Percentiles rank a stretch among this genome's conserved stretches.
phyloP scores from a whole-genome alignment of 2,113 vertebrate species.

The Hydrochoerus hydrochaeris region DNA sequence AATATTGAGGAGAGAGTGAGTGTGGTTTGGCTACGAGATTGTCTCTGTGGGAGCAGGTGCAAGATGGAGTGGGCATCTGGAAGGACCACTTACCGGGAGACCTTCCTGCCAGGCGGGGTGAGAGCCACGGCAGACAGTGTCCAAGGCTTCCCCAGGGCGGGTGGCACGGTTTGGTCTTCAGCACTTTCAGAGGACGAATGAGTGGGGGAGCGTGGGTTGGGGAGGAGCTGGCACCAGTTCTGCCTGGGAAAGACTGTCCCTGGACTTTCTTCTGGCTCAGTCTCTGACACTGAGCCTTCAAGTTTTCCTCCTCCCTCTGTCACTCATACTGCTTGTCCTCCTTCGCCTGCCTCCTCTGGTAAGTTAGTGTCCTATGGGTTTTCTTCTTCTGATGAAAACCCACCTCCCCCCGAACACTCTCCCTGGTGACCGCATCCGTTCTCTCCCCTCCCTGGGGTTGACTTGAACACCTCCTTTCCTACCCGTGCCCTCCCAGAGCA shows the following conservation, averaged over 20 bases:
- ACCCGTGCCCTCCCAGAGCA: neutral
- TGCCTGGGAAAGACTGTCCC: neutral
- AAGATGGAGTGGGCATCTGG: neutral
- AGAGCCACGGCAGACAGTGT: neutral
- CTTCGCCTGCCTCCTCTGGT: neutral
- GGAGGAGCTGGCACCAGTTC: accelerated
- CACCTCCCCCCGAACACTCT: neutral
- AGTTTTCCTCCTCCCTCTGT: neutral
- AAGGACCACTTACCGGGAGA: neutral
- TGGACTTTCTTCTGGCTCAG: neutral
- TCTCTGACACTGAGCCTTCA: neutral
- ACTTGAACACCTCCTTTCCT: accelerated
- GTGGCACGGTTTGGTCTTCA: neutral
- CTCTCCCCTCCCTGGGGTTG: neutral
- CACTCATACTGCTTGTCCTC: too few species aligned
- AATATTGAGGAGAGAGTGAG: too few species aligned
- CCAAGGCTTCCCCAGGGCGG: neutral
- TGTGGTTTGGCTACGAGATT: neutral
- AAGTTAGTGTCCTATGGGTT: neutral
- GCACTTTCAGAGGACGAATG: neutral
- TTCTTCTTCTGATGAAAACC: neutral
- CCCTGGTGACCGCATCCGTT: neutral
- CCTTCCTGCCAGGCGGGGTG: neutral
- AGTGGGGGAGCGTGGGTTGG: neutral
- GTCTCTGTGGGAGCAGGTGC: neutral